Percentiles rank a stretch among this genome's conserved stretches.
Conservation (phyloP, 2,888 invertebrate genomes). For the Tiliacea citrago region DNA sequence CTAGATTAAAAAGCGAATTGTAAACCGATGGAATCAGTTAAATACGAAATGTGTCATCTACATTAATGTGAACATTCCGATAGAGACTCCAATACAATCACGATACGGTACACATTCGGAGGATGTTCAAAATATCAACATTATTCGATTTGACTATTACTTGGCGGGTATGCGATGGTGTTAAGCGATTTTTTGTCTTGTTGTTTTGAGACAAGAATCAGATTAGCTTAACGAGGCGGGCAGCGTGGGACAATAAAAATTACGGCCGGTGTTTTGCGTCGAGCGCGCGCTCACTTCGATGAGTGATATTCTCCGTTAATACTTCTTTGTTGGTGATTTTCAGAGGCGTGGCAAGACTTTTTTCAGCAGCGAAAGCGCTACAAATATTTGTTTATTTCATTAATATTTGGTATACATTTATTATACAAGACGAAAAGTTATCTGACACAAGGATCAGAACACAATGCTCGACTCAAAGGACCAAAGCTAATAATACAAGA, state of each 20-base stretch:
- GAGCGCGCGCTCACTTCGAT: conserved; percentile 83
- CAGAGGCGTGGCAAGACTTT: conserved; percentile 70
- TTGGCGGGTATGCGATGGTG: conserved; percentile 73
- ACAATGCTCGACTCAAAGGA: conserved; percentile 13
- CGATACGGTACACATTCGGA: conserved; percentile 85
- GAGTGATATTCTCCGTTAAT: conserved; percentile 84
- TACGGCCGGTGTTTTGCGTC: conserved; percentile 84
- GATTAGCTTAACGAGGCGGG: conserved; percentile 76
- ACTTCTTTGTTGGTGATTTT: conserved; percentile 83
- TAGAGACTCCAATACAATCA: conserved; percentile 82
- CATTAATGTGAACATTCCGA: conserved; percentile 79
- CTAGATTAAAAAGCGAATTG: conserved; percentile 72
- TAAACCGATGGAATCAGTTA: conserved; percentile 72
- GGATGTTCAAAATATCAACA: conserved; percentile 84
- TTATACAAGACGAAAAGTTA: background rate
- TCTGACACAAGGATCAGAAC: conserved; percentile 10
- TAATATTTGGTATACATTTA: background rate
- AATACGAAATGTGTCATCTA: conserved; percentile 81
- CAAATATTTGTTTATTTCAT: conserved; percentile 7
- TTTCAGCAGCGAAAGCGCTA: conserved; percentile 21
- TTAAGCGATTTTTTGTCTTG: conserved; percentile 80
- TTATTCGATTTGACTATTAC: conserved; percentile 84
- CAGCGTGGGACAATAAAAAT: conserved; percentile 86
- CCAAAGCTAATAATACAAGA: conserved; percentile 48
- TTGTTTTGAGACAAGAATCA: conserved; percentile 78